Evolutionary conservation across 2,113 vertebrate species (phyloP).

Genomic region (Ailuropoda melanoleuca): DNA sequence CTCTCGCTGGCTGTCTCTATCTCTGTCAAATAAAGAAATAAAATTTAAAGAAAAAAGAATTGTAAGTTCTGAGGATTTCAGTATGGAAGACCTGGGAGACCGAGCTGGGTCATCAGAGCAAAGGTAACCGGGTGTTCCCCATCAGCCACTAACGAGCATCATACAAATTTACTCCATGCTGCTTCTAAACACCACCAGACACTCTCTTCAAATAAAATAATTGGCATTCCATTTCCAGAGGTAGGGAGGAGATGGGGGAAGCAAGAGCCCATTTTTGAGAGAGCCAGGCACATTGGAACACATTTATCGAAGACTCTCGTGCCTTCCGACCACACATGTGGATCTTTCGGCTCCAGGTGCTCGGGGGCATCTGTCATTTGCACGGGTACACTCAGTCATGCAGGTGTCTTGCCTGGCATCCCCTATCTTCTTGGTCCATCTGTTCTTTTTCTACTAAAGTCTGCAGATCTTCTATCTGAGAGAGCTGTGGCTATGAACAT

Average conservation of each 20-base stretch:
- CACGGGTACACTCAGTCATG: not conserved
- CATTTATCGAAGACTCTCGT: not conserved
- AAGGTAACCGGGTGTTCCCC: not conserved
- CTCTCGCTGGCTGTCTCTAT: too few species aligned
- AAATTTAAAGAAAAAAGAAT: not conserved
- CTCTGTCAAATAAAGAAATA: too few species aligned
- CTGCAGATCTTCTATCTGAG: not conserved
- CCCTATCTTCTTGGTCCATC: not conserved
- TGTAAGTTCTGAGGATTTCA: not conserved
- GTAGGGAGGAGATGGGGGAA: not conserved
- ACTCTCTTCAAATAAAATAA: not conserved
- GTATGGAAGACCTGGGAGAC: not conserved
- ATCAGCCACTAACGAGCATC: not conserved
- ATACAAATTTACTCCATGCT: constrained; percentile 25
- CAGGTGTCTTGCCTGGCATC: not conserved
- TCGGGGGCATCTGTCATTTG: not conserved
- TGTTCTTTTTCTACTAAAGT: not conserved
- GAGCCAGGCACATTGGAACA: not conserved
- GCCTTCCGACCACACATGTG: not conserved
- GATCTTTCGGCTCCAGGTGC: fast-evolving
- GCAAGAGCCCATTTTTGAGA: not conserved
- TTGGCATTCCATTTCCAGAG: not conserved
- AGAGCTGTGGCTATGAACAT: not conserved
- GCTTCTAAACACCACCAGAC: not conserved
- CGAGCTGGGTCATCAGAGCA: not conserved